Percentiles rank a stretch among this genome's conserved stretches.
phyloP scores from a whole-genome alignment of 2,888 invertebrate genomes.

The Tenthredo distinguenda region DNA sequence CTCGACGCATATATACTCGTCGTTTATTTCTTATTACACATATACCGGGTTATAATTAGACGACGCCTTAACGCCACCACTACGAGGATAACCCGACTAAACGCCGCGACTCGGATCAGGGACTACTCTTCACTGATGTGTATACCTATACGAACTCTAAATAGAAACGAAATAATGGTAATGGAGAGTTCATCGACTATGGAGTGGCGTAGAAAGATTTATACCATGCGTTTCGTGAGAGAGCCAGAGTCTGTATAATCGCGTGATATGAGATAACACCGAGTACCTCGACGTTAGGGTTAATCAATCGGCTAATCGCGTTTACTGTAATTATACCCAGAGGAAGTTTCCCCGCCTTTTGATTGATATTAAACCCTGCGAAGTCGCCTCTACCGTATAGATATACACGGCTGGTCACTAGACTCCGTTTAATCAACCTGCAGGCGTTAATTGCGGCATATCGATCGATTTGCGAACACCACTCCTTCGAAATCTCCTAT shows the following conservation, averaged over 20 bases:
- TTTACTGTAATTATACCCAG: neutral
- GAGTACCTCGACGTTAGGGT: neutral
- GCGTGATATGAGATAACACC: neutral
- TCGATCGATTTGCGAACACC: slow-evolving; percentile 8
- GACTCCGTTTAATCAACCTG: slow-evolving; percentile 24
- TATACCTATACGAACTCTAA: slow-evolving; percentile 1
- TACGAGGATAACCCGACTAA: neutral
- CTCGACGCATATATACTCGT: neutral
- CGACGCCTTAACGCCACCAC: slow-evolving; percentile 58
- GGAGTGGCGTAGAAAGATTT: neutral
- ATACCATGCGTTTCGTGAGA: neutral
- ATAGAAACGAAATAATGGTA: neutral
- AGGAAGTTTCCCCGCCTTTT: neutral
- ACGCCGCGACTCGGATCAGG: neutral
- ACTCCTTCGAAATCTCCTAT: slow-evolving; percentile 9
- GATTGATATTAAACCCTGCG: neutral
- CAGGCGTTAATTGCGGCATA: slow-evolving; percentile 4
- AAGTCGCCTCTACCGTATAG: neutral
- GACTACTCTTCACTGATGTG: neutral
- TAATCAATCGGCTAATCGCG: slow-evolving; percentile 10
- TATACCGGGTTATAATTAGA: slow-evolving; percentile 70
- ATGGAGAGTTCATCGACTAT: slow-evolving; percentile 16
- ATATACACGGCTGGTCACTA: neutral
- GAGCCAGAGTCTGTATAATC: neutral
- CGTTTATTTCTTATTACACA: slow-evolving; percentile 3